A percentile compares a stretch with the other conserved stretches of the same genome.
phyloP scores from a whole-genome alignment of 2,113 vertebrate genomes.

The Barnardius zonarius region DNA sequence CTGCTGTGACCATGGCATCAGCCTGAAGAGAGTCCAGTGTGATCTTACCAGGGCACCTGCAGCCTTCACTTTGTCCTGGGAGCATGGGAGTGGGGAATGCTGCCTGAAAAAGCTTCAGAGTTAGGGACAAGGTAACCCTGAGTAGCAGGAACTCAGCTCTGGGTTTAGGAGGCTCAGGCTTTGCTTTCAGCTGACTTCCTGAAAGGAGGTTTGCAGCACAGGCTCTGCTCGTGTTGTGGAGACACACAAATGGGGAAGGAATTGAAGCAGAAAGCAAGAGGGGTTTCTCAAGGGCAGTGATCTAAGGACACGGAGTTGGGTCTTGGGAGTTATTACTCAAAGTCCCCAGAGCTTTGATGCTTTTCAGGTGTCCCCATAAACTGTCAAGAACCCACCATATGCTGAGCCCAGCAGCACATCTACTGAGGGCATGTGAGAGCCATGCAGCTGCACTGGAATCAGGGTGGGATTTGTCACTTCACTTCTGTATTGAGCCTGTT shows the following conservation, averaged over 20 bases:
- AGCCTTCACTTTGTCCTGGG: not conserved
- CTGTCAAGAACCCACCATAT: not conserved
- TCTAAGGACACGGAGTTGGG: not conserved
- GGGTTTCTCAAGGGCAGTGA: not conserved
- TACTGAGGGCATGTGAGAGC: not conserved
- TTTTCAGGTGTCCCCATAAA: not conserved
- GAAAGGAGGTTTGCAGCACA: not conserved
- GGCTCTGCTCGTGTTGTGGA: not conserved
- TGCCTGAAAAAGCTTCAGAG: not conserved
- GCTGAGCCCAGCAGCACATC: not conserved
- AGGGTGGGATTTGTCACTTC: not conserved
- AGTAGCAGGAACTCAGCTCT: not conserved
- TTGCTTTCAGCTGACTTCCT: not conserved
- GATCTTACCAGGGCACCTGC: not conserved
- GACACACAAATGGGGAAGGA: not conserved
- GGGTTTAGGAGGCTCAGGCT: not conserved
- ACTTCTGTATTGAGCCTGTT: not conserved
- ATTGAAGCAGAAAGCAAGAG: not conserved
- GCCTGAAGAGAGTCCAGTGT: not conserved
- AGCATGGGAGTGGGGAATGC: not conserved
- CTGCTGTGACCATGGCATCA: not conserved
- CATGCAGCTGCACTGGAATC: not conserved
- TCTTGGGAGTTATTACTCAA: not conserved
- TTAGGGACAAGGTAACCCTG: no score
- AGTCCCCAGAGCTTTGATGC: not conserved